These are phyloP conservation scores for Galleria mellonella DNA, from an alignment of 1,140 invertebrate species.

Conservation along the genomic window DNA sequence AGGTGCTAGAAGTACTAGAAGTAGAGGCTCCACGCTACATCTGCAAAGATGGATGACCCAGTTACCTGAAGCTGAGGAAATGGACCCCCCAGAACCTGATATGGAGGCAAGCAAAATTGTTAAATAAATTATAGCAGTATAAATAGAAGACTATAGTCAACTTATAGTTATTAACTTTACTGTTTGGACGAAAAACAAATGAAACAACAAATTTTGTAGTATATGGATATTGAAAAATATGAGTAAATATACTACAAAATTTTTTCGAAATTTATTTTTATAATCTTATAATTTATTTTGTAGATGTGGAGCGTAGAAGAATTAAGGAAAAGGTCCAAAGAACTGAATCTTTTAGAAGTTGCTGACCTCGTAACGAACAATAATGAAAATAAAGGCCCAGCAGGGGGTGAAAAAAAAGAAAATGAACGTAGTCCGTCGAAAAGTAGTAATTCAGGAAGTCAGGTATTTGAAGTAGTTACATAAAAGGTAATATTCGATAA, in stretches of 20 bases:
- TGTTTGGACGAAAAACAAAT: neutral
- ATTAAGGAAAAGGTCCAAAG: conserved; percentile 78
- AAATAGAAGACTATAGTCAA: too few species aligned
- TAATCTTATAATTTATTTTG: neutral
- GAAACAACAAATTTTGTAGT: neutral
- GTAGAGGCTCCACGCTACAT: conserved; percentile 78
- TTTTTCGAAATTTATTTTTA: neutral
- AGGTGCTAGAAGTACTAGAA: conserved; percentile 49
- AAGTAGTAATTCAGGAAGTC: conserved; percentile 83
- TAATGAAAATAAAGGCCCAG: conserved; percentile 34
- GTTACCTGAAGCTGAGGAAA: conserved; percentile 70
- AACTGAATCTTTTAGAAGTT: conserved; percentile 76
- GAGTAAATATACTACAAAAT: neutral
- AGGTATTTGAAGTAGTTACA: conserved; percentile 63
- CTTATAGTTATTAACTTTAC: neutral
- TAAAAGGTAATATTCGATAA: neutral
- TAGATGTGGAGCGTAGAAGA: conserved; percentile 82
- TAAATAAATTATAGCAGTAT: neutral
- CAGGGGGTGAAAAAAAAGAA: conserved; percentile 66
- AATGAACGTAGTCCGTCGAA: conserved; percentile 79
- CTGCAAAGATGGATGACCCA: conserved; percentile 83
- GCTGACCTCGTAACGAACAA: conserved; percentile 48
- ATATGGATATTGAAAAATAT: too few species aligned
- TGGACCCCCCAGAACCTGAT: conserved; percentile 58
- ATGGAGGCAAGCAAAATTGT: conserved; percentile 57